Conservation (phyloP, 1,140 invertebrate species). For the Globodera ellingtonae region DNA sequence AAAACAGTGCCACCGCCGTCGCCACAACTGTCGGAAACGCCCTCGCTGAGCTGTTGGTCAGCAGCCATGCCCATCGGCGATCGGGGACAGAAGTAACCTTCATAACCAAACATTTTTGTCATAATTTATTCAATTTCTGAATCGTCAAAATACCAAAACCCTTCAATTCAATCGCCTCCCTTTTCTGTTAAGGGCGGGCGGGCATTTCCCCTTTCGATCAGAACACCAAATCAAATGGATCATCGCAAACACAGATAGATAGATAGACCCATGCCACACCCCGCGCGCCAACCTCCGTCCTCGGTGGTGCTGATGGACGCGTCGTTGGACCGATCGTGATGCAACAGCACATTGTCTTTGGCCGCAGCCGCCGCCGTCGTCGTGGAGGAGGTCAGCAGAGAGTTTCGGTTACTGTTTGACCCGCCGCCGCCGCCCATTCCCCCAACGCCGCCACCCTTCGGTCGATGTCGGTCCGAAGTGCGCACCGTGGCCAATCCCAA, state of each 20-base stretch:
- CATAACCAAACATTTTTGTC: too few species aligned
- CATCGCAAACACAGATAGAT: too few species aligned
- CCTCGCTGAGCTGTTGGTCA: background rate
- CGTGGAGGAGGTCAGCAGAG: constrained; percentile 1
- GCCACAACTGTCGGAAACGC: constrained; percentile 20
- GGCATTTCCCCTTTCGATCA: too few species aligned
- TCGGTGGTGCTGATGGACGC: background rate
- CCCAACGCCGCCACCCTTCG: background rate
- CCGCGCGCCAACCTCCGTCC: background rate
- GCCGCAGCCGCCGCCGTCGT: constrained; percentile 8
- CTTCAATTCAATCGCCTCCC: too few species aligned
- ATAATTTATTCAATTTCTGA: too few species aligned
- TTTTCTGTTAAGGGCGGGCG: too few species aligned
- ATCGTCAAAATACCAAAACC: too few species aligned
- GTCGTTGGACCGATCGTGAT: background rate
- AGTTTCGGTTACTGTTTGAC: constrained; percentile 12
- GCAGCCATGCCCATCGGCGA: background rate
- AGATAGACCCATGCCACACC: too few species aligned
- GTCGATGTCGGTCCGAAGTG: constrained; percentile 78
- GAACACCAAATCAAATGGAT: too few species aligned
- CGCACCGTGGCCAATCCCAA: constrained; percentile 94
- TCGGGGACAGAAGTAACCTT: background rate
- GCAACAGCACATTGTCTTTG: background rate
- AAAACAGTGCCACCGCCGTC: constrained; percentile 32
- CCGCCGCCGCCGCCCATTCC: too few species aligned